These are phyloP conservation scores for Cyclura pinguis DNA, from an alignment of 2,797 vertebrate species.

Conservation along the genomic window DNA sequence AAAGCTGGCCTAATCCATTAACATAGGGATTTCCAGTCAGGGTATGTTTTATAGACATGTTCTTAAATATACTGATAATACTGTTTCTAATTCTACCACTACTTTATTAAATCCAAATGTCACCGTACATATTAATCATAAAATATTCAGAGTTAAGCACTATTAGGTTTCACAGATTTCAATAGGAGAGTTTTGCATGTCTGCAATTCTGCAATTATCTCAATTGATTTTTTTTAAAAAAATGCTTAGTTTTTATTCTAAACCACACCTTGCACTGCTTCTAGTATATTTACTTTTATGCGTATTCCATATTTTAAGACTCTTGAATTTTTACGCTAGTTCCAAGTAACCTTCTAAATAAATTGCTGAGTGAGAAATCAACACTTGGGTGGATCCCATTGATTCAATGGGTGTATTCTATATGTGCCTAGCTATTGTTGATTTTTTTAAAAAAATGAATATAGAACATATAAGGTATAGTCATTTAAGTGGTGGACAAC, in stretches of 20 bases:
- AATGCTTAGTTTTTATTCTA: not conserved
- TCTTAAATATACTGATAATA: not conserved
- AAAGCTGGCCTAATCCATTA: not conserved
- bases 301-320: not conserved
- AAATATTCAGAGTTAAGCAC: not conserved
- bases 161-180: not conserved
- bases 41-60: not conserved
- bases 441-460: too few relatives aligned
- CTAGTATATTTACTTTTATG: not conserved
- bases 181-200: too few relatives aligned
- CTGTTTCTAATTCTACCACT: not conserved
- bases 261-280: not conserved
- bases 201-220: not conserved
- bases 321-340: not conserved
- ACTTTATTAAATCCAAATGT: not conserved
- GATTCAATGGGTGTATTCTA: too few relatives aligned
- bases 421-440: too few relatives aligned
- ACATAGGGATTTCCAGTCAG: not conserved
- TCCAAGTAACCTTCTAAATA: too few relatives aligned
- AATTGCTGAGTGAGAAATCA: too few relatives aligned
- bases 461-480: too few relatives aligned
- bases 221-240: too few relatives aligned
- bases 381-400: too few relatives aligned
- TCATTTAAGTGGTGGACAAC: too few relatives aligned
- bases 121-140: too few relatives aligned